A percentile compares a stretch with the other conserved stretches of the same genome.
Conservation (phyloP, 1,140 invertebrate genomes). For the Drosophila watanabei region DNA sequence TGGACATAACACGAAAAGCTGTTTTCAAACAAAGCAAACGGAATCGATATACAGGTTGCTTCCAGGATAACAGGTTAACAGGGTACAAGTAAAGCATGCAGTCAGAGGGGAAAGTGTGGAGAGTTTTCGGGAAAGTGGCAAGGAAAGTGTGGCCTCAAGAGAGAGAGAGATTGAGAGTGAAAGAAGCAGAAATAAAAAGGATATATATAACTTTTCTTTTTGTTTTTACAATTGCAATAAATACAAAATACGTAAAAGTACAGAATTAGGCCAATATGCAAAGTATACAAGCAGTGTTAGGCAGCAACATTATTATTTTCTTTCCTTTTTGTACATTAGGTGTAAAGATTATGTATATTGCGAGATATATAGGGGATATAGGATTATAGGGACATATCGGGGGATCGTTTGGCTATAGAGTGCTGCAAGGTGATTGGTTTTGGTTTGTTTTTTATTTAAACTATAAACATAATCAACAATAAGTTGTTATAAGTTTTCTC, state of each 20-base stretch:
- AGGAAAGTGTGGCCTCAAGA: neutral
- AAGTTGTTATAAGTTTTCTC: conserved; percentile 21
- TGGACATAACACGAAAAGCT: conserved; percentile 57
- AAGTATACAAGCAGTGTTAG: conserved; percentile 62
- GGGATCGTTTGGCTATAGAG: conserved; percentile 28
- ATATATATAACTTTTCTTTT: neutral
- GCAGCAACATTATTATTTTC: conserved; percentile 30
- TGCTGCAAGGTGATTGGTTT: conserved; percentile 31
- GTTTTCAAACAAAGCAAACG: conserved; percentile 62
- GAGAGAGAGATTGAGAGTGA: conserved; percentile 13
- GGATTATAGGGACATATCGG: neutral
- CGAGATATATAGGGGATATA: neutral
- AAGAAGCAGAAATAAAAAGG: conserved; percentile 27
- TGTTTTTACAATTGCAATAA: conserved; percentile 34
- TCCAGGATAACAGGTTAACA: conserved; percentile 17
- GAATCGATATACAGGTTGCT: conserved; percentile 12
- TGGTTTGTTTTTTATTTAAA: conserved; percentile 13
- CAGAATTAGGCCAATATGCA: conserved; percentile 69
- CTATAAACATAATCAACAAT: conserved; percentile 41
- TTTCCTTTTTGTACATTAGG: conserved; percentile 19
- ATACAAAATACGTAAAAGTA: conserved; percentile 47
- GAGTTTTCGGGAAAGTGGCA: conserved; percentile 1
- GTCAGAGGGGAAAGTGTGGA: neutral
- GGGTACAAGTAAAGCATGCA: conserved; percentile 47
- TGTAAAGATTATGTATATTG: conserved; percentile 18